Conservation (phyloP, 2,113 vertebrate genomes). For the Nothoprocta perdicaria region DNA sequence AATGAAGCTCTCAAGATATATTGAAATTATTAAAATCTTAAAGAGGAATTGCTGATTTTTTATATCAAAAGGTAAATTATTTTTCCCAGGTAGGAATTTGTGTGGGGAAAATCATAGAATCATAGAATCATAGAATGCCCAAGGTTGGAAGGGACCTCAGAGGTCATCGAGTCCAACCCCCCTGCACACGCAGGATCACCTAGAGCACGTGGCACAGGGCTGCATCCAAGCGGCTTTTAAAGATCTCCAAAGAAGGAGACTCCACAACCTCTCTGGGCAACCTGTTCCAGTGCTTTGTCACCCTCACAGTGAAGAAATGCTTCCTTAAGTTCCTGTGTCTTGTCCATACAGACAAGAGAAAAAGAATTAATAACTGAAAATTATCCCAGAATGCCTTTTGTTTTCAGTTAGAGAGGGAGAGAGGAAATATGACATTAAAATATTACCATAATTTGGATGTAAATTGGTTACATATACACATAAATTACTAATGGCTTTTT, state of each 20-base stretch:
- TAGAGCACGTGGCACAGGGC: too few relatives aligned
- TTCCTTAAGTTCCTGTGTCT: too few relatives aligned
- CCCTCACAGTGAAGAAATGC: too few relatives aligned
- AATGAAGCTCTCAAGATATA: not conserved
- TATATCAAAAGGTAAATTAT: not conserved
- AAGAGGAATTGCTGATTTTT: not conserved
- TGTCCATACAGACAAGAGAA: not conserved
- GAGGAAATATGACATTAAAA: not conserved
- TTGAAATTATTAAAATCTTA: constrained; percentile 35
- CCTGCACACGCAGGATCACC: too few relatives aligned
- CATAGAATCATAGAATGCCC: too few relatives aligned
- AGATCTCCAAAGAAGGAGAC: too few relatives aligned
- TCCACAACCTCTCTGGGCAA: too few relatives aligned
- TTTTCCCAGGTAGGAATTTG: not conserved
- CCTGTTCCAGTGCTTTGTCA: too few relatives aligned
- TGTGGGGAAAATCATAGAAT: not conserved
- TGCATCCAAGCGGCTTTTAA: too few relatives aligned
- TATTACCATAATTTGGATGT: not conserved
- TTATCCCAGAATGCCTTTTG: not conserved
- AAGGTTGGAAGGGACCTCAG: too few relatives aligned
- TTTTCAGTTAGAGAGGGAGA: not conserved
- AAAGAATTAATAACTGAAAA: not conserved
- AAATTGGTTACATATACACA: not conserved
- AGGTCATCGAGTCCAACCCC: too few relatives aligned
- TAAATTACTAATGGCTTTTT: not conserved